Evolutionary conservation across 1,140 invertebrate species (phyloP).

Genomic region (Lethrus apterus): DNA sequence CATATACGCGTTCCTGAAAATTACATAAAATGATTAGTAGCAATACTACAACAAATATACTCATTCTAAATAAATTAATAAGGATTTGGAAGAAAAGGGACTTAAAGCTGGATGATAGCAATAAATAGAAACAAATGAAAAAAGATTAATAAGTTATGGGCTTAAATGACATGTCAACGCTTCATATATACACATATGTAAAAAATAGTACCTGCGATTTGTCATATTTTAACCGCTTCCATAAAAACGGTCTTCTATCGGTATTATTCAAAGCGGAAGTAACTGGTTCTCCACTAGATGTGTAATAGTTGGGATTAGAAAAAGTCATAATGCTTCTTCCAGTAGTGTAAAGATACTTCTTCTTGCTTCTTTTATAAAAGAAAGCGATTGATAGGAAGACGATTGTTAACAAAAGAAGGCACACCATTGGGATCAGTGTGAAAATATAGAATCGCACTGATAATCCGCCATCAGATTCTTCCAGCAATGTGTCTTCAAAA

Average conservation of each 20-base stretch:
- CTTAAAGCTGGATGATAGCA: no score
- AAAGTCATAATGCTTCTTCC: slow-evolving; percentile 62
- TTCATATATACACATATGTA: no score
- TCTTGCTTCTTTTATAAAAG: slow-evolving; percentile 49
- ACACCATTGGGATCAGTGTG: slow-evolving; percentile 39
- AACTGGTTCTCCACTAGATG: slow-evolving; percentile 42
- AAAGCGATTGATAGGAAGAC: slow-evolving; percentile 45
- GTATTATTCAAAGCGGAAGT: slow-evolving; percentile 34
- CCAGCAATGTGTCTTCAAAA: slow-evolving; percentile 19
- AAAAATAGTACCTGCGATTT: slow-evolving; percentile 57
- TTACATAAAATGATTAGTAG: not conserved
- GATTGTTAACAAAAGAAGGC: slow-evolving; percentile 40
- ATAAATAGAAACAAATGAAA: no score
- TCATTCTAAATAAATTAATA: no score
- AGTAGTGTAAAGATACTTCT: slow-evolving; percentile 51
- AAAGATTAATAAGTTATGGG: no score
- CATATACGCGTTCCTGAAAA: slow-evolving; percentile 46
- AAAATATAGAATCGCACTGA: slow-evolving; percentile 25
- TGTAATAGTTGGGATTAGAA: slow-evolving; percentile 72
- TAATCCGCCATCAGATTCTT: slow-evolving; percentile 11
- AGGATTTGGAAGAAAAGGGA: no score
- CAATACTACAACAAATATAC: no score
- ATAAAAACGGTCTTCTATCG: slow-evolving; percentile 58
- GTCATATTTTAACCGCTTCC: slow-evolving; percentile 64
- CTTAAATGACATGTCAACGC: no score